phyloP scores from a whole-genome alignment of 2,797 vertebrate genomes.

The Sebastes alutus region DNA sequence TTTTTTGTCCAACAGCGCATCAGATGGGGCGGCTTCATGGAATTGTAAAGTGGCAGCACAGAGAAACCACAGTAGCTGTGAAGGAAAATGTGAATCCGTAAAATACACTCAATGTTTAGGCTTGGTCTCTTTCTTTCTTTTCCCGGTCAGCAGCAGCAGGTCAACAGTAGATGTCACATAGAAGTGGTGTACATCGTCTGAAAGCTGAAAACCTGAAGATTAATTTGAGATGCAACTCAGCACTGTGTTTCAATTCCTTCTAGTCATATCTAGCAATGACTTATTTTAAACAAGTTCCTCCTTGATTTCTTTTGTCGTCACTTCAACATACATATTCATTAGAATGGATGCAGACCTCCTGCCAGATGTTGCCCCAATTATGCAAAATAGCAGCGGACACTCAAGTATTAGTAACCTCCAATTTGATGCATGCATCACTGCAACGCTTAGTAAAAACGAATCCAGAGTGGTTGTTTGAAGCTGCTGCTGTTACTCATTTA shows the following conservation, averaged over 20 bases:
- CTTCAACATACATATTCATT: not conserved
- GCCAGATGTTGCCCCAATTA: not conserved
- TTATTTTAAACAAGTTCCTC: not conserved
- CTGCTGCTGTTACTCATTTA: slow-evolving; percentile 36
- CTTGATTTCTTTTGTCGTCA: not conserved
- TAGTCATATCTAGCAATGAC: too few species aligned
- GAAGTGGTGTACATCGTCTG: accelerated
- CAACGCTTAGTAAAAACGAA: not conserved
- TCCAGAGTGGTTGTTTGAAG: not conserved
- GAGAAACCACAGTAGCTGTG: not conserved
- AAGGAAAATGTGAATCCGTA: not conserved
- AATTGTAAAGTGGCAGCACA: not conserved
- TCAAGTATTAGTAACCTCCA: not conserved
- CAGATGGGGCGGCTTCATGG: too few species aligned
- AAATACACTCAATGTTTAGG: not conserved
- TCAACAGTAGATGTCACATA: too few species aligned
- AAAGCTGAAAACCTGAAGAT: too few species aligned
- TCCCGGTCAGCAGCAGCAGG: too few species aligned
- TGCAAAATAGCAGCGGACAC: not conserved
- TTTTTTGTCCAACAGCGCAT: too few species aligned
- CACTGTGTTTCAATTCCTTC: too few species aligned
- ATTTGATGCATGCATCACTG: not conserved
- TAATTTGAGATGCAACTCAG: too few species aligned
- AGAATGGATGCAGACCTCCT: not conserved
- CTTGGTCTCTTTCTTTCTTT: not conserved